These are phyloP conservation scores for Patella ulyssiponensis DNA, from an alignment of 2,888 invertebrate species.

Conservation along the genomic window DNA sequence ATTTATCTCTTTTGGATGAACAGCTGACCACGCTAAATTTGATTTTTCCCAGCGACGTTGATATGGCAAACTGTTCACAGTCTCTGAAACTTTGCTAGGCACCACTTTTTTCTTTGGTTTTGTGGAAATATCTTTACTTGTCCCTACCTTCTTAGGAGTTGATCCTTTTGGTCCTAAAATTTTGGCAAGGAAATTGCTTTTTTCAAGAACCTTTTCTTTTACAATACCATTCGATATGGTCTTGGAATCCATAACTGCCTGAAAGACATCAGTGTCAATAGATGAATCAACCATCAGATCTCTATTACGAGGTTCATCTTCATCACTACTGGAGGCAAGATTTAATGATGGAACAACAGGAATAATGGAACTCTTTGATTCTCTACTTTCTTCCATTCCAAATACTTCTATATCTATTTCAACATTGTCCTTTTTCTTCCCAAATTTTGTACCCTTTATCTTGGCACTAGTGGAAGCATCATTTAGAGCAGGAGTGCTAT, in stretches of 20 bases:
- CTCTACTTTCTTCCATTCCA: conserved; percentile 50
- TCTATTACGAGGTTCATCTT: neutral
- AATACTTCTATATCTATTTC: conserved; percentile 62
- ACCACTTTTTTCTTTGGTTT: conserved; percentile 27
- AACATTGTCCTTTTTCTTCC: conserved; percentile 38
- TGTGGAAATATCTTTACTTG: neutral
- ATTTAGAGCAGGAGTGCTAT: neutral
- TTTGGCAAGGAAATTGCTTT: neutral
- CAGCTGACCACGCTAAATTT: conserved; percentile 61
- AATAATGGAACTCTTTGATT: conserved; percentile 40
- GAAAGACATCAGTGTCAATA: conserved; percentile 20
- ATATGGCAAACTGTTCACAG: conserved; percentile 45
- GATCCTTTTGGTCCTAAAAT: conserved; percentile 13
- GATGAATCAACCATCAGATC: conserved; percentile 17
- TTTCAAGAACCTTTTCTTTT: conserved; percentile 13
- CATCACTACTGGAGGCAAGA: conserved; percentile 48
- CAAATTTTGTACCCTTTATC: neutral
- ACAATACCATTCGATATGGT: conserved; percentile 28
- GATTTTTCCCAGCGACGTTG: conserved; percentile 61
- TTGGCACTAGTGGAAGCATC: neutral
- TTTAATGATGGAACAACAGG: conserved; percentile 53
- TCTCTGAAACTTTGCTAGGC: conserved; percentile 44
- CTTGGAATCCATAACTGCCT: conserved; percentile 16
- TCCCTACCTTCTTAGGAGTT: neutral
- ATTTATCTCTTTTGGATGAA: conserved; percentile 58